These are phyloP conservation scores for Procavia capensis DNA, from an alignment of 2,113 vertebrate genomes.

Conservation along the genomic window DNA sequence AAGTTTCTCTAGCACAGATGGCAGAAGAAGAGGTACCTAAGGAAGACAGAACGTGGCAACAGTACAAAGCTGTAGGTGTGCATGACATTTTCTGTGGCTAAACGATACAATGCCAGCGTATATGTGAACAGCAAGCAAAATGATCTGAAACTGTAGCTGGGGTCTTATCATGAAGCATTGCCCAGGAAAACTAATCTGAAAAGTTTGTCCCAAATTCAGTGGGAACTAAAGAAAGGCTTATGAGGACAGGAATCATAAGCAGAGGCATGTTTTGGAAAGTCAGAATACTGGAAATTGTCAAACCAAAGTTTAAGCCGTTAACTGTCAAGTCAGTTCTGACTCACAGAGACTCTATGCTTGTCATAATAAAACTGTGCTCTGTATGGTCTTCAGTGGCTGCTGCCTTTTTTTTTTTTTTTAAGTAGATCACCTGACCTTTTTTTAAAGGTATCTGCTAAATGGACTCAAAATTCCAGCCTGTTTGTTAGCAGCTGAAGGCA, in stretches of 20 bases:
- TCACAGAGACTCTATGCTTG: too few species aligned
- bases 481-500: too few species aligned
- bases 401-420: too few species aligned
- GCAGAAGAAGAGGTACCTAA: not conserved
- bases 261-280: not conserved
- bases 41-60: not conserved
- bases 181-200: not conserved
- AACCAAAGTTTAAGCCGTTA: too few species aligned
- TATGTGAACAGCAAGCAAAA: not conserved
- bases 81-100: not conserved
- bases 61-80: not conserved
- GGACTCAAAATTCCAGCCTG: too few species aligned
- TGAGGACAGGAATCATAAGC: not conserved
- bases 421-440: too few species aligned
- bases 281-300: not conserved
- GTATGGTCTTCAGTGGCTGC: too few species aligned
- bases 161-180: not conserved
- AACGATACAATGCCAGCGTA: not conserved
- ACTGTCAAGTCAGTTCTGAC: too few species aligned
- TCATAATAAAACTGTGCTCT: too few species aligned
- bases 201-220: not conserved
- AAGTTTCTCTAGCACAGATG: not conserved
- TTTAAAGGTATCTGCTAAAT: too few species aligned
- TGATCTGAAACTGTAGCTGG: not conserved
- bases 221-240: not conserved